These are phyloP conservation scores for Lycaena phlaeas DNA, from an alignment of 2,888 invertebrate genomes.

Conservation along the genomic window DNA sequence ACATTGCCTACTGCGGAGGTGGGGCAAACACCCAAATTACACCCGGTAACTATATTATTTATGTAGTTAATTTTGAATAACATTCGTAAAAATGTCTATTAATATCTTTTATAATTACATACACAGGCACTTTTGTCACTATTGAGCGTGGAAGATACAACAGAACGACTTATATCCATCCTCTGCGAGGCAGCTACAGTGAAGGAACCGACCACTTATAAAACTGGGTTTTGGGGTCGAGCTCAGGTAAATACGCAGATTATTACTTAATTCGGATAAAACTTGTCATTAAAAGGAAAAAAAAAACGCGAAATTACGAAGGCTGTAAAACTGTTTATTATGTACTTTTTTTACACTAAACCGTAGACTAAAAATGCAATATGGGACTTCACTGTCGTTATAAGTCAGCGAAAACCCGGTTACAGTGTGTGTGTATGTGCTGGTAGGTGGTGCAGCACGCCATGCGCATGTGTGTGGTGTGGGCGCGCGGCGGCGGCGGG, in stretches of 20 bases:
- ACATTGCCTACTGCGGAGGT: slow-evolving; percentile 73
- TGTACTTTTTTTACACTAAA: too few relatives aligned
- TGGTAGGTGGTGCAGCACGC: slow-evolving; percentile 88
- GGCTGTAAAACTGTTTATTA: too few relatives aligned
- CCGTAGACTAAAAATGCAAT: too few relatives aligned
- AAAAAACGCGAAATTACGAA: too few relatives aligned
- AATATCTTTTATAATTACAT: slow-evolving; percentile 13
- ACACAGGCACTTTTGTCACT: slow-evolving; percentile 80
- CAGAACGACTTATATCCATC: slow-evolving; percentile 88
- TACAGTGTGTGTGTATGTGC: slow-evolving; percentile 10
- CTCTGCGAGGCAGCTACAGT: slow-evolving; percentile 88
- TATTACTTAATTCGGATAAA: too few relatives aligned
- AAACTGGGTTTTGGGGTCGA: slow-evolving; percentile 94
- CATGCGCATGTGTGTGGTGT: slow-evolving; percentile 92
- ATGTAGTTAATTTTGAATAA: background rate
- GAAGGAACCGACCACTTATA: slow-evolving; percentile 86
- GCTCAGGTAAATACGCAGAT: slow-evolving; percentile 77
- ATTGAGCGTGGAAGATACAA: slow-evolving; percentile 88
- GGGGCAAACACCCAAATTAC: slow-evolving; percentile 68
- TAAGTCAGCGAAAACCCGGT: too few relatives aligned
- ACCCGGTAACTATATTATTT: slow-evolving; percentile 68
- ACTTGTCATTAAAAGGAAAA: too few relatives aligned
- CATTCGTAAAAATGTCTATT: background rate
- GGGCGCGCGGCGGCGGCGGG: slow-evolving; percentile 89
- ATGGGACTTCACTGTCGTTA: too few relatives aligned